Evolutionary conservation across 2,113 vertebrate genomes (phyloP).

Genomic region (Nanorana parkeri): DNA sequence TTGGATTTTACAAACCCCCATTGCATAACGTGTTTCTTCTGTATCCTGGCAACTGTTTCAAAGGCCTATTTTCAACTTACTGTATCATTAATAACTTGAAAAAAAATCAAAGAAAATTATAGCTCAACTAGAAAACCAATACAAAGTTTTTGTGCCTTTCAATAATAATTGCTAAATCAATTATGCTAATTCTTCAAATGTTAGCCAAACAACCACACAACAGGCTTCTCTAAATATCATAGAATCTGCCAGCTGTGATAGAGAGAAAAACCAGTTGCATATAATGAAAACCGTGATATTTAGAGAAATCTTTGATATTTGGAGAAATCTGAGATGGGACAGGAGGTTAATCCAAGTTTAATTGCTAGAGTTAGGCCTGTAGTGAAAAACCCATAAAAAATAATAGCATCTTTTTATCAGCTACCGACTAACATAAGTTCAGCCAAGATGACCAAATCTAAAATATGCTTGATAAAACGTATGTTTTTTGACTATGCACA

Average conservation of each 20-base stretch:
- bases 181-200: constrained; percentile 45
- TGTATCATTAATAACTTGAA: background rate
- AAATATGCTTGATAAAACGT: background rate
- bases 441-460: background rate
- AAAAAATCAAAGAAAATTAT: background rate
- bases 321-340: constrained; percentile 43
- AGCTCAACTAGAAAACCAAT: background rate
- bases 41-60: background rate
- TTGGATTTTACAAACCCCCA: no score
- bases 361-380: constrained; percentile 36
- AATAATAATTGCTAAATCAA: constrained; percentile 49
- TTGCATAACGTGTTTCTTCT: background rate
- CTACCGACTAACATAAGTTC: background rate
- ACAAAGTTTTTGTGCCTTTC: constrained; percentile 2
- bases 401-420: constrained; percentile 27
- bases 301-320: constrained; percentile 55
- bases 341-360: constrained; percentile 52
- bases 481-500: no score
- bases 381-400: constrained; percentile 16
- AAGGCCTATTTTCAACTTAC: background rate
- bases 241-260: constrained; percentile 48
- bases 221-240: constrained; percentile 52
- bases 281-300: constrained; percentile 52
- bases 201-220: constrained; percentile 42
- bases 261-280: constrained; percentile 5